Evolutionary conservation across 1,140 invertebrate species (phyloP).

Genomic region (Leptinotarsa undecemlineata): DNA sequence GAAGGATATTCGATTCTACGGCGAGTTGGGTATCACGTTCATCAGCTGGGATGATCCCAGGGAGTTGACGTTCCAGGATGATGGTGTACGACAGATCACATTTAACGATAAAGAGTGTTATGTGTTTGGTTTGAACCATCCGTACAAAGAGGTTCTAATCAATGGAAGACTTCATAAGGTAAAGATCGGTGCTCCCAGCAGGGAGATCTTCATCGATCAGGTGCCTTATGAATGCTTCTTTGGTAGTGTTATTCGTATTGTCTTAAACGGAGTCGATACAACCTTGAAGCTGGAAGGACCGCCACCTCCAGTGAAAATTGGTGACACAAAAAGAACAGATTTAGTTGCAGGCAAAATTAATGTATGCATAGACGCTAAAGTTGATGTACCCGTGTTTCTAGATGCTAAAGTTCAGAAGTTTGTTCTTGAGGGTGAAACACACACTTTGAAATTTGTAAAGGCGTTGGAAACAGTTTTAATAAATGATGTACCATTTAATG

Average conservation of each 20-base stretch:
- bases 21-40: slow-evolving; percentile 81
- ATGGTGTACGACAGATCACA: slow-evolving; percentile 65
- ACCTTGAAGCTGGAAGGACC: slow-evolving; percentile 82
- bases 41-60: slow-evolving; percentile 82
- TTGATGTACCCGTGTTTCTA: slow-evolving; percentile 79
- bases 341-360: slow-evolving; percentile 82
- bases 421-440: slow-evolving; percentile 72
- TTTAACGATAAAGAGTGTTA: slow-evolving; percentile 75
- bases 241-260: slow-evolving; percentile 84
- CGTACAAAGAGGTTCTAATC: slow-evolving; percentile 72
- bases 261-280: slow-evolving; percentile 76
- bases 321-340: slow-evolving; percentile 70
- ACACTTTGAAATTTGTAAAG: slow-evolving; percentile 80
- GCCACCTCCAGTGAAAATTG: slow-evolving; percentile 82
- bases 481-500: slow-evolving; percentile 80
- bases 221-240: slow-evolving; percentile 88
- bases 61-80: slow-evolving; percentile 82
- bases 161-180: slow-evolving; percentile 76
- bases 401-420: slow-evolving; percentile 85
- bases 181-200: slow-evolving; percentile 86
- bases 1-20: slow-evolving; percentile 85
- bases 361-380: slow-evolving; percentile 78
- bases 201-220: slow-evolving; percentile 89
- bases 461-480: slow-evolving; percentile 76
- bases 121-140: slow-evolving; percentile 70